A percentile compares a stretch with the other conserved stretches of the same genome.
These are phyloP conservation scores for Argentina silus DNA, from an alignment of 2,797 vertebrate species.

Conservation along the genomic window DNA sequence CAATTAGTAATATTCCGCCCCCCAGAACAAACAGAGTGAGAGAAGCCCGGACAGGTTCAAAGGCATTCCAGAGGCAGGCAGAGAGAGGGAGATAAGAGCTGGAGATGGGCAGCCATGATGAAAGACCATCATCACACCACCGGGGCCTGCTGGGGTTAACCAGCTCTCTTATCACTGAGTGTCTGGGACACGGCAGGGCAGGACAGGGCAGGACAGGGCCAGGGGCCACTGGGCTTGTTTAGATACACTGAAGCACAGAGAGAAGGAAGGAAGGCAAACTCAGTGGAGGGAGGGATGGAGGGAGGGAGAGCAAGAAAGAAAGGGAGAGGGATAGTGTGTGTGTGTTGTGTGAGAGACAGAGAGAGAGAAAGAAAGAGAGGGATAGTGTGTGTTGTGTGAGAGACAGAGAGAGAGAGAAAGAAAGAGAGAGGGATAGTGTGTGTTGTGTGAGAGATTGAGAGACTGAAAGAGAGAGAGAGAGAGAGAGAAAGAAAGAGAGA, in stretches of 20 bases:
- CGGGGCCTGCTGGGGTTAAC: neutral
- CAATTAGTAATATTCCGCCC: conserved; percentile 34
- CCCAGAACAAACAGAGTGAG: conserved; percentile 24
- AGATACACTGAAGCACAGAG: neutral
- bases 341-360: neutral
- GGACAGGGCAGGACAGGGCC: neutral
- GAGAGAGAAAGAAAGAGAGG: neutral
- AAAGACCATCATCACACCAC: neutral
- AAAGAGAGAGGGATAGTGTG: neutral
- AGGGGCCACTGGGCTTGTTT: neutral
- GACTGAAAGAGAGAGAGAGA: neutral
- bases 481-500: neutral
- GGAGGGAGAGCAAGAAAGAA: neutral
- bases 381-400: too few species aligned
- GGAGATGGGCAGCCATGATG: conserved; percentile 10
- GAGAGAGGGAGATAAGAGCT: conserved; percentile 11
- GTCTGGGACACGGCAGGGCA: neutral
- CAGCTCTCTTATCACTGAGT: too few species aligned
- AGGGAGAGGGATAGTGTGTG: neutral
- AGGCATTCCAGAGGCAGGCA: conserved; percentile 26
- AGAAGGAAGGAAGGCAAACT: neutral
- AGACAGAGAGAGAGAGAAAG: neutral
- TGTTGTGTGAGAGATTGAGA: neutral
- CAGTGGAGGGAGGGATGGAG: neutral
- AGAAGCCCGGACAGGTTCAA: conserved; percentile 10